Conservation (phyloP, 1,140 invertebrate genomes). For the Schlechtendalia chinensis region DNA sequence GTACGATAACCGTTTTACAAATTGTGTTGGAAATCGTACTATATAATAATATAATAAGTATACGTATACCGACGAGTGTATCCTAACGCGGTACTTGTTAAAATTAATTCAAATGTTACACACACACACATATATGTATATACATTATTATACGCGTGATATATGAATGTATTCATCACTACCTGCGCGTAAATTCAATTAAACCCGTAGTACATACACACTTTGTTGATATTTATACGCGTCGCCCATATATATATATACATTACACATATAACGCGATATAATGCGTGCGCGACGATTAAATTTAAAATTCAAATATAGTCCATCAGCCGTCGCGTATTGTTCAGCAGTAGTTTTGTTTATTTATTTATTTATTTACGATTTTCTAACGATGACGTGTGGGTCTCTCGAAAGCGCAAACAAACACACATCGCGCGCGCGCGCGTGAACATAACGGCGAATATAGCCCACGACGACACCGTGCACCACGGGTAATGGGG, state of each 20-base stretch:
- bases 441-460: too few species aligned
- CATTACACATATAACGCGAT: too few species aligned
- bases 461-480: slow-evolving; percentile 4
- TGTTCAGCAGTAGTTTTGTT: slow-evolving; percentile 15
- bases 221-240: background rate
- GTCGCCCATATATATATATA: background rate
- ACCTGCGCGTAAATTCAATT: background rate
- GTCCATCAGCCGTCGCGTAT: slow-evolving; percentile 11
- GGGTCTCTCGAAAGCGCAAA: slow-evolving; percentile 15
- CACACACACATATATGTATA: background rate
- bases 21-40: background rate
- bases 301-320: slow-evolving; percentile 38
- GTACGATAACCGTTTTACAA: background rate
- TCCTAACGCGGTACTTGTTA: too few species aligned
- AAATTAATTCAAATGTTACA: background rate
- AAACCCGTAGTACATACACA: background rate
- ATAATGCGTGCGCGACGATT: background rate
- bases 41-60: background rate
- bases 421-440: too few species aligned
- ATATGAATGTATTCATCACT: too few species aligned
- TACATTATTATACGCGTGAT: background rate
- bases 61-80: background rate
- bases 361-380: too few species aligned
- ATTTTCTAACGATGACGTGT: slow-evolving; percentile 29
- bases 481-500: background rate